Conservation (phyloP, 2,113 vertebrate species). For the Colistium nudipinnis region DNA sequence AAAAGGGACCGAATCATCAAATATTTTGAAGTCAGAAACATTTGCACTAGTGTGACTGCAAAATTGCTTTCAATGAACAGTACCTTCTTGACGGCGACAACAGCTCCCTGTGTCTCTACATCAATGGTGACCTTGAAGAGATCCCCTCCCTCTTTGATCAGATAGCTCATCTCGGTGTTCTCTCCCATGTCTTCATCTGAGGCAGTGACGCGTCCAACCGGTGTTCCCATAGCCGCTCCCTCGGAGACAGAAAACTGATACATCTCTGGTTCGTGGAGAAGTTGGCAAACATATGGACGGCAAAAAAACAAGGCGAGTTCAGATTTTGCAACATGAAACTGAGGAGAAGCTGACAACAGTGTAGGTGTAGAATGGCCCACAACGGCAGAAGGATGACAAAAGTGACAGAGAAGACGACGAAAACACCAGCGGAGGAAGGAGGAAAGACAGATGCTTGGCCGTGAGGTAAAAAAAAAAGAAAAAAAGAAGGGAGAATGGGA, state of each 20-base stretch:
- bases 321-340: neutral
- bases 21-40: no score
- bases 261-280: slow-evolving; percentile 84
- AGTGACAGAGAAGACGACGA: neutral
- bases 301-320: slow-evolving; percentile 12
- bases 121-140: slow-evolving; percentile 92
- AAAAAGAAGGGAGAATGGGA: neutral
- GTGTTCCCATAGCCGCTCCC: slow-evolving; percentile 86
- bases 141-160: slow-evolving; percentile 88
- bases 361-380: neutral
- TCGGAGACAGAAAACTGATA: slow-evolving; percentile 95
- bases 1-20: no score
- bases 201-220: slow-evolving; percentile 91
- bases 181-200: slow-evolving; percentile 94
- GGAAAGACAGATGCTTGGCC: slow-evolving; percentile 8
- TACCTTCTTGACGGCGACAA: slow-evolving; percentile 92
- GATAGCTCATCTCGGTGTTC: slow-evolving; percentile 97
- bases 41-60: neutral
- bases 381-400: slow-evolving; percentile 7
- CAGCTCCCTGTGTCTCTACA: slow-evolving; percentile 91
- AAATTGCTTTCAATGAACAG: neutral
- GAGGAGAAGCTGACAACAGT: neutral
- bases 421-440: neutral
- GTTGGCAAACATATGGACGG: neutral
- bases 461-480: slow-evolving; percentile 25